phyloP scores from a whole-genome alignment of 2,113 vertebrate genomes.

The Zosterops pallidus region DNA sequence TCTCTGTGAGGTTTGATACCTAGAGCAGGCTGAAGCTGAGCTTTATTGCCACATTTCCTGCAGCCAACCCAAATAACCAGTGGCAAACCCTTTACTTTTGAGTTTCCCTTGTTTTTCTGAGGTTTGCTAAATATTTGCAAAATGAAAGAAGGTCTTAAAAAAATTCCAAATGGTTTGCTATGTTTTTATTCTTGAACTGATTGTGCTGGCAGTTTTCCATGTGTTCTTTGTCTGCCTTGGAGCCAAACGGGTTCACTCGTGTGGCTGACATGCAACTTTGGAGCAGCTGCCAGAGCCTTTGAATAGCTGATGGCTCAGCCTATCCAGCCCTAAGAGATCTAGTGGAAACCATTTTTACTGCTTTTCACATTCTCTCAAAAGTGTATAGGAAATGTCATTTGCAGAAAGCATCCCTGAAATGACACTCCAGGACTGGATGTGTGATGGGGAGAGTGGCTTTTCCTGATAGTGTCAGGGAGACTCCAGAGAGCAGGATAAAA shows the following conservation, averaged over 20 bases:
- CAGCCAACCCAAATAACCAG: not conserved
- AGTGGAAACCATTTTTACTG: not conserved
- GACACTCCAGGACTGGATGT: not conserved
- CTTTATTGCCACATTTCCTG: not conserved
- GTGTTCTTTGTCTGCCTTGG: not conserved
- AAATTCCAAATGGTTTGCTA: not conserved
- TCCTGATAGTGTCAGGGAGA: not conserved
- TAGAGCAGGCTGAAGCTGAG: not conserved
- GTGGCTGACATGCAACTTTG: not conserved
- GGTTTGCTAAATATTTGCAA: not conserved
- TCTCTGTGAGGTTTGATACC: not conserved
- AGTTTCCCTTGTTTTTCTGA: not conserved
- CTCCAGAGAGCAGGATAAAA: not conserved
- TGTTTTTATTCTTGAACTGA: not conserved
- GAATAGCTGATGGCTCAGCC: not conserved
- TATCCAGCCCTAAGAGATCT: not conserved
- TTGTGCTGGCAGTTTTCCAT: not conserved
- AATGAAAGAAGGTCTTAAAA: not conserved
- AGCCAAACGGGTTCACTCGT: not conserved
- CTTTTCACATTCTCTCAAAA: not conserved
- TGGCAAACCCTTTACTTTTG: not conserved
- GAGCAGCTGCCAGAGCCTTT: not conserved
- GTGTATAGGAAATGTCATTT: not conserved
- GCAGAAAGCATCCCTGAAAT: not conserved
- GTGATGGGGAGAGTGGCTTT: not conserved